phyloP scores from a whole-genome alignment of 2,797 vertebrate genomes.

The Cryptoprocta ferox region DNA sequence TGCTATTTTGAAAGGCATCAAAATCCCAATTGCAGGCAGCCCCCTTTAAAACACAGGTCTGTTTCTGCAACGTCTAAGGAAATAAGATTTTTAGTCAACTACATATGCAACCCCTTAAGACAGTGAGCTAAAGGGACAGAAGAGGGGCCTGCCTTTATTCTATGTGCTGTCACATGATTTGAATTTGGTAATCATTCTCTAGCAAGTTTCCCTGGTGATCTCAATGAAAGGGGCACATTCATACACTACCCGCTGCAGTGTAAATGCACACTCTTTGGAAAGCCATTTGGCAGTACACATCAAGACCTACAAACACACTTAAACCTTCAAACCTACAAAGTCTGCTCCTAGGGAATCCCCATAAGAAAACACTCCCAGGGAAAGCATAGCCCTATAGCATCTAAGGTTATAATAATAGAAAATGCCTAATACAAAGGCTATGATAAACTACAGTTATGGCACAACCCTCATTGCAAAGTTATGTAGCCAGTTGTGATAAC shows the following conservation, averaged over 20 bases:
- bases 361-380: background rate
- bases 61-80: background rate
- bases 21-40: background rate
- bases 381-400: background rate
- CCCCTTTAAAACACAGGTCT: slow-evolving; percentile 7
- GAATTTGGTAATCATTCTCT: background rate
- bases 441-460: background rate
- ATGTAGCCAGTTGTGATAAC: background rate
- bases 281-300: background rate
- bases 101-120: background rate
- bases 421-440: background rate
- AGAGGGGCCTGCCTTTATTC: background rate
- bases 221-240: background rate
- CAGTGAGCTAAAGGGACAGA: background rate
- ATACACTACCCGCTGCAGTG: no score
- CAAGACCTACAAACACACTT: background rate
- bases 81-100: background rate
- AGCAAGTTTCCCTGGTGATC: background rate
- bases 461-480: background rate
- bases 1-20: slow-evolving; percentile 41
- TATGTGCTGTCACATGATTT: background rate
- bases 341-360: background rate
- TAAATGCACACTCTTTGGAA: background rate
- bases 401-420: background rate
- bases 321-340: background rate